Base-by-base conservation (phyloP, 2,797 vertebrate species). In the Poeciliopsis presidionis region DNA sequence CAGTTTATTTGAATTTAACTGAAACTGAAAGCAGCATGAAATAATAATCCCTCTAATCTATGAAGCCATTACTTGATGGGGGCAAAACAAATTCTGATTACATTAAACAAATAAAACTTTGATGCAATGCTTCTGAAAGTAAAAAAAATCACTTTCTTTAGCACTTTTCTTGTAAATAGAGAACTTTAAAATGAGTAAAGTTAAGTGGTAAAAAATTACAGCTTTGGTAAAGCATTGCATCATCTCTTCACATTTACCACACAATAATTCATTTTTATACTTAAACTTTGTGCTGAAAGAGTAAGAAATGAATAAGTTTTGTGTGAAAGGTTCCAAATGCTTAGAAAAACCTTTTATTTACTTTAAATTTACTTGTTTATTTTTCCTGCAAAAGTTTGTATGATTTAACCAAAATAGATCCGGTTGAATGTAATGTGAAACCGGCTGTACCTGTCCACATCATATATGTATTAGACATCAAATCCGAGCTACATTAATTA, bases 401-500 rank as follows among this genome's bases (percentile, higher is more conserved):
- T 55, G n/a, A 55, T 6, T 25, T 41, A 4, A 12, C 43, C 6
- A 25, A 20, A 43, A 7, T 11, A n/a, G 59, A 33, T 43, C 14
- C 28, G 20, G 12, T 76, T 20, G 69, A 6, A 20, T 46, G 5
- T 8, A 61, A 18, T 30, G 30, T 7, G 41, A 45, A 63, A 57
- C n/a, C 73, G 67, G 14, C 57, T 70, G 30, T 22, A 20, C 3
- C 67, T 11, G 25, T 43, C 28, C 25, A 1, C 30, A 53, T 57
- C 25, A 45, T 22, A 43, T n/a, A 22, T 75, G 63, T 8, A 51
- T 41, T 1, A 8, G 11, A 79, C 33, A 53, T 63, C 67, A 73
- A 55, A 83, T 46, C 36, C 49, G 43, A 63, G 33, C 73, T 75
- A 25, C 75, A 80, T 75, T n/a, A 70, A 78, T 78, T 69, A 75